A percentile compares a stretch with the other conserved stretches of the same genome.
These are phyloP conservation scores for Neoniphon sammara DNA, from an alignment of 2,797 vertebrate species.

Conservation along the genomic window DNA sequence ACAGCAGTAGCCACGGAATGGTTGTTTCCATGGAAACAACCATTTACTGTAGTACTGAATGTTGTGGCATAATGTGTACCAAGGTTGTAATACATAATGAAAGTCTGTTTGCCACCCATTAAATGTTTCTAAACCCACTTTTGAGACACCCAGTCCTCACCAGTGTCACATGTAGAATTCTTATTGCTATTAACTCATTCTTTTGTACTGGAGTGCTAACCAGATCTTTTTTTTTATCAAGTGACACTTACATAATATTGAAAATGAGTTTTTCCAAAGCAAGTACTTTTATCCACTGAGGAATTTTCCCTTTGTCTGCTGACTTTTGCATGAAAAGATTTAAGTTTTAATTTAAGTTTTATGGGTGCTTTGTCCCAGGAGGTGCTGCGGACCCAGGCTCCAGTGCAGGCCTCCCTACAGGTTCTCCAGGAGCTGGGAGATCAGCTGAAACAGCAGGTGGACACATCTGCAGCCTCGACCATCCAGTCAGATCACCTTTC, in stretches of 20 bases:
- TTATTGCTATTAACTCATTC: no score
- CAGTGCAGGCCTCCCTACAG: constrained; percentile 86
- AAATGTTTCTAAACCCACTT: neutral
- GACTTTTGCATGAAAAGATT: neutral
- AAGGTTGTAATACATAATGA: neutral
- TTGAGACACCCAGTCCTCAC: neutral
- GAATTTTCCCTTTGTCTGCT: neutral
- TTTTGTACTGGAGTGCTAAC: no score
- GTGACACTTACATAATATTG: neutral
- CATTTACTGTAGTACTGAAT: neutral
- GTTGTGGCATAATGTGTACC: neutral
- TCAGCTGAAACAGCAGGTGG: constrained; percentile 93
- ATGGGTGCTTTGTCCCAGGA: constrained; percentile 79
- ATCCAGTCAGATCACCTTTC: constrained; percentile 91
- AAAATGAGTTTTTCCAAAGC: no score
- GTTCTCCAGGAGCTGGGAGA: constrained; percentile 91
- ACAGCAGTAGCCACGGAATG: neutral
- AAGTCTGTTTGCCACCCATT: no score
- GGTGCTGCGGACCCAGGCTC: constrained; percentile 83
- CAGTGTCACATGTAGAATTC: no score
- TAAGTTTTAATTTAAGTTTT: neutral
- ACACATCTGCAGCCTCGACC: constrained; percentile 88
- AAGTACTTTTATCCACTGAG: no score
- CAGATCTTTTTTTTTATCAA: neutral
- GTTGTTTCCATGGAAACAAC: neutral